phyloP scores from a whole-genome alignment of 2,113 vertebrate genomes.

The Marmota monax region DNA sequence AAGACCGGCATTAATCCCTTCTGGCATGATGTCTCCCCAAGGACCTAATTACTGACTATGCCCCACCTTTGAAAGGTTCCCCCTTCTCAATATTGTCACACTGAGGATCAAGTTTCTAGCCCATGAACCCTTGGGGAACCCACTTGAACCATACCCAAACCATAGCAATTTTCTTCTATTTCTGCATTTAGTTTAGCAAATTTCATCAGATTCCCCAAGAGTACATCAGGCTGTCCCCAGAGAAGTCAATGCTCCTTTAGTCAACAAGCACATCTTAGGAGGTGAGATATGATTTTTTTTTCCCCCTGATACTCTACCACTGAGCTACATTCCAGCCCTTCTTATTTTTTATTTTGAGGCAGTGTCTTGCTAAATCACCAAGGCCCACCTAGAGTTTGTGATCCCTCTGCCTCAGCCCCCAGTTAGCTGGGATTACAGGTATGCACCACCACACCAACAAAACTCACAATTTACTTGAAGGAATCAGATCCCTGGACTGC shows the following conservation, averaged over 20 bases:
- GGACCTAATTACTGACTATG: not conserved
- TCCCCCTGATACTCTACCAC: too few species aligned
- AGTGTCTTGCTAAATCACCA: too few species aligned
- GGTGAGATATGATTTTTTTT: too few species aligned
- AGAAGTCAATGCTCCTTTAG: not conserved
- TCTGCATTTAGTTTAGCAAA: constrained; percentile 26
- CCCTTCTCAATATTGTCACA: not conserved
- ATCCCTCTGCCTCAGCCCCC: too few species aligned
- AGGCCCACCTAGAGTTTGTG: too few species aligned
- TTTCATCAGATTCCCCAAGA: constrained; percentile 19
- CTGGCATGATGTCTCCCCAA: not conserved
- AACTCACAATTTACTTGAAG: not conserved
- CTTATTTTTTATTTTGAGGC: too few species aligned
- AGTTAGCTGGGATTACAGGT: too few species aligned
- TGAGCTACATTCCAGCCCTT: too few species aligned
- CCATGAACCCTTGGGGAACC: not conserved
- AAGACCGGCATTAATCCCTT: not conserved
- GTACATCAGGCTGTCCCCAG: not conserved
- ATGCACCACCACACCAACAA: not conserved
- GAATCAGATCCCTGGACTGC: not conserved
- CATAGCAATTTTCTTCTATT: not conserved
- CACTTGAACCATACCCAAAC: not conserved
- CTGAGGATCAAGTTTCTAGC: not conserved
- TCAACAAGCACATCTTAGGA: not conserved
- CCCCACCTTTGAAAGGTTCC: not conserved